Percentiles rank a stretch among this genome's conserved stretches.
Evolutionary conservation across 2,113 vertebrate species (phyloP).

Genomic region (Chaenogobius annularis): DNA sequence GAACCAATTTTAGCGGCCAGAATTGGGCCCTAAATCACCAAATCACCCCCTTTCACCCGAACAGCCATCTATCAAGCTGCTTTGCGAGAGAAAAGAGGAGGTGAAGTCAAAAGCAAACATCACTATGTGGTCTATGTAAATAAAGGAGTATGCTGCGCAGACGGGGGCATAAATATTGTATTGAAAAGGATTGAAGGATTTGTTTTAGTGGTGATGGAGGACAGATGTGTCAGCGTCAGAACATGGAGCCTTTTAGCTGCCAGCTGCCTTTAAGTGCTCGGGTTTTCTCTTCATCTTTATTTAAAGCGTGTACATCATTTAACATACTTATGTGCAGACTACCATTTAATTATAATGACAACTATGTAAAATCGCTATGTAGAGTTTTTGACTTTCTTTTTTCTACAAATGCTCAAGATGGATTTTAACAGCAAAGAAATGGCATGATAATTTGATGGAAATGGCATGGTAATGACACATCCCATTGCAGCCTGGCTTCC

Average conservation of each 20-base stretch:
- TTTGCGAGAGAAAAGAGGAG: slow-evolving; percentile 10
- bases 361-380: background rate
- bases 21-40: slow-evolving; percentile 81
- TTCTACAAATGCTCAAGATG: background rate
- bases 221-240: slow-evolving; percentile 30
- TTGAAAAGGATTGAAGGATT: slow-evolving; percentile 57
- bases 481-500: background rate
- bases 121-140: slow-evolving; percentile 73
- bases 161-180: slow-evolving; percentile 65
- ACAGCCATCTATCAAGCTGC: slow-evolving; percentile 65
- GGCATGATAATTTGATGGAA: background rate
- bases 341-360: background rate
- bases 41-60: slow-evolving; percentile 64
- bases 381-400: background rate
- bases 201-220: slow-evolving; percentile 63
- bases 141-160: slow-evolving; percentile 57
- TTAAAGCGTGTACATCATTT: slow-evolving; percentile 8
- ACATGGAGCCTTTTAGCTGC: slow-evolving; percentile 23
- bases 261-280: slow-evolving; percentile 19
- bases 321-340: background rate
- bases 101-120: slow-evolving; percentile 28
- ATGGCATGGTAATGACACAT: background rate
- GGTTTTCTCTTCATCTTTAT: background rate
- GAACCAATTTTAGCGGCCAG: slow-evolving; percentile 77
- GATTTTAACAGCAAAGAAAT: background rate